These are phyloP conservation scores for Cassiopea xamachana DNA, from an alignment of 30 jellyfish, hydroid and myxozoan genomes.

Conservation along the genomic window DNA sequence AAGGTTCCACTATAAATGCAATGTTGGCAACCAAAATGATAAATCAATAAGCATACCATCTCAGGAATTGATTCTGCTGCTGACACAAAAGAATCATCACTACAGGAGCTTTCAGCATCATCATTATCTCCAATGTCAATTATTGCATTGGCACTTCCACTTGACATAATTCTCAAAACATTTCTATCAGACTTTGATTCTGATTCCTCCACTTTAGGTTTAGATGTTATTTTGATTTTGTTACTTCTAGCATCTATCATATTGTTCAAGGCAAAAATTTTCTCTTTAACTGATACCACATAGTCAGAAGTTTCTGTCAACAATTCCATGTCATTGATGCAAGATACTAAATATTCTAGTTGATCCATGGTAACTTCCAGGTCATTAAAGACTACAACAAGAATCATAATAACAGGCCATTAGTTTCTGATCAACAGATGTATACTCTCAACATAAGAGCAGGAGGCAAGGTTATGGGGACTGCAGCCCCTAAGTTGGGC, in stretches of 20 bases:
- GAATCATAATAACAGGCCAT: too few species aligned
- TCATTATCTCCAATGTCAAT: slow-evolving; percentile 49
- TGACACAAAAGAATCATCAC: slow-evolving; percentile 93
- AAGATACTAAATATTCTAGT: not conserved
- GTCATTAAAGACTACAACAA: slow-evolving; percentile 22
- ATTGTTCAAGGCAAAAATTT: not conserved
- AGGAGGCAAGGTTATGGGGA: too few species aligned
- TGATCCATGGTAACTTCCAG: slow-evolving; percentile 16
- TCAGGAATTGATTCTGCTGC: slow-evolving; percentile 84
- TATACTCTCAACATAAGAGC: too few species aligned
- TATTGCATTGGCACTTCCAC: not conserved
- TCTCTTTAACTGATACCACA: not conserved
- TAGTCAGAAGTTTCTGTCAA: not conserved
- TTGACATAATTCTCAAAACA: not conserved
- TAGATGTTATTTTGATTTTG: not conserved
- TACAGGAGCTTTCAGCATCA: slow-evolving; percentile 55
- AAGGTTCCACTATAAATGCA: too few species aligned
- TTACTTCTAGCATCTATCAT: not conserved
- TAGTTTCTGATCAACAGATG: too few species aligned
- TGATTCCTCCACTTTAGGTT: not conserved
- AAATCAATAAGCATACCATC: not conserved
- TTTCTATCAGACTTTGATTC: not conserved
- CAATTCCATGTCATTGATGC: not conserved
- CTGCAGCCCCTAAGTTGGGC: too few species aligned
- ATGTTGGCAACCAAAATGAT: not conserved